These are phyloP conservation scores for Pheosia gnoma DNA, from an alignment of 2,888 invertebrate species.

Conservation along the genomic window DNA sequence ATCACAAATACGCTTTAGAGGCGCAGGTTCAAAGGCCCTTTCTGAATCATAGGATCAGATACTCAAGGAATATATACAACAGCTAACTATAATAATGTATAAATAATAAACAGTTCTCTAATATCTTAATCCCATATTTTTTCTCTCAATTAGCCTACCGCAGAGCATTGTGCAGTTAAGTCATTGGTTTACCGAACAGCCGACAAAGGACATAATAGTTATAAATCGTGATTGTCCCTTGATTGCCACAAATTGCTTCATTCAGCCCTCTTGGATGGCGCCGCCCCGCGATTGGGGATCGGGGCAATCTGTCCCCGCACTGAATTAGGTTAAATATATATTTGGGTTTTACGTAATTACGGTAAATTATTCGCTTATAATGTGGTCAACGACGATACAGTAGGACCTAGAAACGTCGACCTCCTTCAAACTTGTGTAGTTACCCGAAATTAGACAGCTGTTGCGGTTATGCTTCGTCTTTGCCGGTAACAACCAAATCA, in stretches of 20 bases:
- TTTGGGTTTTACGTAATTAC: conserved; percentile 30
- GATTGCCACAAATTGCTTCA: conserved; percentile 76
- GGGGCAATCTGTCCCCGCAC: conserved; percentile 39
- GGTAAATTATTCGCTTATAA: conserved; percentile 19
- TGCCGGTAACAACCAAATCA: neutral
- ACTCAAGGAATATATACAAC: too few species aligned
- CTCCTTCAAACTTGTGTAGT: neutral
- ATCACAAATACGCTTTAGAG: too few species aligned
- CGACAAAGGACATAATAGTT: conserved; percentile 48
- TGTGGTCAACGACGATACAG: neutral
- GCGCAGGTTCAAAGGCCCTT: too few species aligned
- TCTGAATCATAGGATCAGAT: too few species aligned
- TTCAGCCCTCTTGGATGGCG: conserved; percentile 44
- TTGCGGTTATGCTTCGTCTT: neutral
- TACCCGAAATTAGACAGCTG: neutral
- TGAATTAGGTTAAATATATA: conserved; percentile 25
- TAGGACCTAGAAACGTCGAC: neutral
- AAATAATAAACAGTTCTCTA: neutral
- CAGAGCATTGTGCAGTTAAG: conserved; percentile 18
- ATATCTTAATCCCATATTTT: conserved; percentile 20
- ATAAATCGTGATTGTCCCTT: conserved; percentile 61
- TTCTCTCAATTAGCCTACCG: conserved; percentile 20
- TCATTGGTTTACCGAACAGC: conserved; percentile 21
- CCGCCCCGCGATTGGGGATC: conserved; percentile 54
- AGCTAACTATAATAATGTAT: too few species aligned